Base-by-base conservation (phyloP, 2,113 vertebrate genomes). In the Mesoclemmys tuberculata region DNA sequence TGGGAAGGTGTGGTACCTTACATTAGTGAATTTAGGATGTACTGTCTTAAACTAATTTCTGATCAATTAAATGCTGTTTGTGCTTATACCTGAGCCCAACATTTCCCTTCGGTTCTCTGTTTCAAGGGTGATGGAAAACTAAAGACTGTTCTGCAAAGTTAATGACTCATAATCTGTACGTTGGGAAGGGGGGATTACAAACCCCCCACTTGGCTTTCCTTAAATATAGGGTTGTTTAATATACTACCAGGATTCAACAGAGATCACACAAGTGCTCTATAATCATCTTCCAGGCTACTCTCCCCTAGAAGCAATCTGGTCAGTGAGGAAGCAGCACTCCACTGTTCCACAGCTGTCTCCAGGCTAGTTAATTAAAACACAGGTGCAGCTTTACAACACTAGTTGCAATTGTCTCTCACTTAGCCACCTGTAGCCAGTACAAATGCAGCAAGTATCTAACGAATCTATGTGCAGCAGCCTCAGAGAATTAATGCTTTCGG, bases 251-350 rank as follows among this genome's bases (percentile, higher is more conserved):
- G 41, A 16, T 44, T 5, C 29, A 58, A 19, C 11, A 83, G 29
- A 71, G 74, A 13, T 79, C 10, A 2, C 24, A 81, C 41, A 77
- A 71, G 52, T 78, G 41, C 78, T 88, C 44, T 18, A 5, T 29
- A 24, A 44, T 1, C 0, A 0, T 0, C 55, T 89, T 89, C 79
- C 79, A 14, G 0, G 58, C 0, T 0, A 48, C 10, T 31, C 18
- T 82, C 74, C 80, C 81, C 0, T 0, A 61, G 80, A 95, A 56
- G 48, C 5, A 3, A 58, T 78, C 38, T 51, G 94, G 74, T 88
- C 92, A 80, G 71, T 0, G 14, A 81, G 56, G 88, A 9, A 93
- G 64, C 74, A 1, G 0, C 0, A 0, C 84, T 85, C n/a, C 0
- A 0, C 79, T 91, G 82, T 82, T 61, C 89, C 10, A 8, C 49